Conservation (phyloP, 2,888 invertebrate genomes). For the Diaprepes abbreviatus region DNA sequence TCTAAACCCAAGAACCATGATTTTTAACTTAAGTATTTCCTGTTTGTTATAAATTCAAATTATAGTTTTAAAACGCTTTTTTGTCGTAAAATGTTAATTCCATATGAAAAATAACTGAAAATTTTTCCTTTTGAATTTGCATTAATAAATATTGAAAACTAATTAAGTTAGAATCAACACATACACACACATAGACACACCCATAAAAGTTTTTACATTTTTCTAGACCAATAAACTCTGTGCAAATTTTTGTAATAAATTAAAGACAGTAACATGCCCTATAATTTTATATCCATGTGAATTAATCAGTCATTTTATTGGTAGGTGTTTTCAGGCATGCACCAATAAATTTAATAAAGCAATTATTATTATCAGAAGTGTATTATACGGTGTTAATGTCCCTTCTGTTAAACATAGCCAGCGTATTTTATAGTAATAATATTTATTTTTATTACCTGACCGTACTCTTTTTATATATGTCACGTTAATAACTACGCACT, state of each 20-base stretch:
- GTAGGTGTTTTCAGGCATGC: slow-evolving; percentile 7
- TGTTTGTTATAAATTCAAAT: too few species aligned
- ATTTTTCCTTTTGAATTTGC: too few species aligned
- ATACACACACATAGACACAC: too few species aligned
- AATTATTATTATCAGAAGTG: slow-evolving; percentile 1
- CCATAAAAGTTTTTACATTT: neutral
- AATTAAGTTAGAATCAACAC: too few species aligned
- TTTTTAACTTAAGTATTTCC: too few species aligned
- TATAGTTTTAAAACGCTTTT: too few species aligned
- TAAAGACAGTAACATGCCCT: slow-evolving; percentile 1
- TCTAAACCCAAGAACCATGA: too few species aligned
- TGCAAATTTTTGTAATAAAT: slow-evolving; percentile 18
- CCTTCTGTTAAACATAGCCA: neutral
- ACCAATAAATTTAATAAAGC: slow-evolving; percentile 9
- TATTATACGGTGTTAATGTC: slow-evolving; percentile 5
- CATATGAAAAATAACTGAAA: too few species aligned
- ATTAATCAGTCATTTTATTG: slow-evolving; percentile 21
- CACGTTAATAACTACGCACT: neutral
- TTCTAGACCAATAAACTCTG: neutral
- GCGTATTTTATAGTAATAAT: slow-evolving; percentile 9
- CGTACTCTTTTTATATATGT: neutral
- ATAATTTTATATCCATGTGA: slow-evolving; percentile 3
- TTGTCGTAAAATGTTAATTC: too few species aligned
- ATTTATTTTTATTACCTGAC: neutral
- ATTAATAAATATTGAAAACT: too few species aligned